These are phyloP conservation scores for Triplophysa rosa DNA, from an alignment of 2,113 vertebrate genomes.

Conservation along the genomic window DNA sequence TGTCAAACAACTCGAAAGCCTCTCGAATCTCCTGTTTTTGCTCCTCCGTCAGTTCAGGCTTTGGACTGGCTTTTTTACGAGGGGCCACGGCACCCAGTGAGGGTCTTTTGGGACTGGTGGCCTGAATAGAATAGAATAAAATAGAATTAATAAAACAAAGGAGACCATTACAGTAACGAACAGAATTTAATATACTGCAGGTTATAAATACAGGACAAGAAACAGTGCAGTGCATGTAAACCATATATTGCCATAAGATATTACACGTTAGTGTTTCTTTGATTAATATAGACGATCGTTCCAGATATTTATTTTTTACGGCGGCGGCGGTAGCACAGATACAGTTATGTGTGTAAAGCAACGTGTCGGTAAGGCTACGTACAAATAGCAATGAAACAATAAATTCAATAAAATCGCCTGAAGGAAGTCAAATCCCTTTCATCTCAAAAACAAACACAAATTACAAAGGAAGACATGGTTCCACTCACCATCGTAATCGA, in stretches of 20 bases:
- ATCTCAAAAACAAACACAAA: background rate
- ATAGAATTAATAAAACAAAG: background rate
- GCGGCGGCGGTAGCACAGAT: background rate
- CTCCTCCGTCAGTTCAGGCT: constrained; percentile 84
- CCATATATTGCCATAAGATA: no score
- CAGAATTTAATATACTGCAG: background rate
- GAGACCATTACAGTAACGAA: no score
- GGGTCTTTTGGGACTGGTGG: constrained; percentile 78
- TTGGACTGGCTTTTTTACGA: constrained; percentile 78
- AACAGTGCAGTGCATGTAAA: no score
- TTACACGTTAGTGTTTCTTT: no score
- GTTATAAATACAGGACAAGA: background rate
- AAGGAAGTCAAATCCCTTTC: background rate
- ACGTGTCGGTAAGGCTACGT: background rate
- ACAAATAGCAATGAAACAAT: no score
- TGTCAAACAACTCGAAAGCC: constrained; percentile 92
- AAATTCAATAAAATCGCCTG: background rate
- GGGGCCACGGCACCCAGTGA: constrained; percentile 71
- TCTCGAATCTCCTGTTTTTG: constrained; percentile 88
- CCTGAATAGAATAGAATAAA: constrained; percentile 62
- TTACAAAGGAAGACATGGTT: background rate
- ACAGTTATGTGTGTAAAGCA: background rate
- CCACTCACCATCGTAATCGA: constrained; percentile 44
- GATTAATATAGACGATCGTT: no score
- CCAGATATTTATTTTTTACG: no score